These are phyloP conservation scores for Platyscapa corneri DNA, from an alignment of 1,140 invertebrate species.

Conservation along the genomic window DNA sequence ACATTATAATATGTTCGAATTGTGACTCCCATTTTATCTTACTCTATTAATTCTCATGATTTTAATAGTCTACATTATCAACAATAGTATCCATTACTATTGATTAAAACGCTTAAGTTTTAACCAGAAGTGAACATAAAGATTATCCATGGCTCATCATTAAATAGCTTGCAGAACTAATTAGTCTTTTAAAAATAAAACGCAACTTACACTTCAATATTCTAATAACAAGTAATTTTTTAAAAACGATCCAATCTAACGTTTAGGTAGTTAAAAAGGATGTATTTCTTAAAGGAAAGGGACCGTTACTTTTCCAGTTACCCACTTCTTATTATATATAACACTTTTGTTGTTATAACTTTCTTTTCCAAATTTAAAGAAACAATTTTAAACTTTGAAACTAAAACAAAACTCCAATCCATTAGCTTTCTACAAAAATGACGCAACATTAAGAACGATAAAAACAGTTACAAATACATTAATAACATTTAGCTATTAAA, in stretches of 20 bases:
- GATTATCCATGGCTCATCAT: neutral
- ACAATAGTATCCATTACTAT: neutral
- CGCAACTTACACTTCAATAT: neutral
- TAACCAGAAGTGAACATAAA: neutral
- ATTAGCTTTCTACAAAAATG: conserved; percentile 12
- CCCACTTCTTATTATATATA: neutral
- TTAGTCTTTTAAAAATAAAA: neutral
- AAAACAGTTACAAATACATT: neutral
- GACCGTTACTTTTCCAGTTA: neutral
- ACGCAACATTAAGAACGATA: neutral
- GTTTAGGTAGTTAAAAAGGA: neutral
- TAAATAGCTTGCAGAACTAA: neutral
- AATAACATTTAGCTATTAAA: neutral
- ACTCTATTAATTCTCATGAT: neutral
- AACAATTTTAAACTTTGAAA: neutral
- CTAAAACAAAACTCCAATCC: neutral
- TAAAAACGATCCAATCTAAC: neutral
- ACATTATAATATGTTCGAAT: neutral
- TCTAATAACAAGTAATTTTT: neutral
- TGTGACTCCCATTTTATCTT: neutral
- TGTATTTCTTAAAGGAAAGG: neutral
- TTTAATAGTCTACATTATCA: neutral
- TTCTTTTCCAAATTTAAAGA: neutral
- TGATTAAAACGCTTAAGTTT: neutral
- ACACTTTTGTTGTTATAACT: conserved; percentile 9